phyloP scores from a whole-genome alignment of 2,113 vertebrate genomes.

The Hippocampus barbouri region DNA sequence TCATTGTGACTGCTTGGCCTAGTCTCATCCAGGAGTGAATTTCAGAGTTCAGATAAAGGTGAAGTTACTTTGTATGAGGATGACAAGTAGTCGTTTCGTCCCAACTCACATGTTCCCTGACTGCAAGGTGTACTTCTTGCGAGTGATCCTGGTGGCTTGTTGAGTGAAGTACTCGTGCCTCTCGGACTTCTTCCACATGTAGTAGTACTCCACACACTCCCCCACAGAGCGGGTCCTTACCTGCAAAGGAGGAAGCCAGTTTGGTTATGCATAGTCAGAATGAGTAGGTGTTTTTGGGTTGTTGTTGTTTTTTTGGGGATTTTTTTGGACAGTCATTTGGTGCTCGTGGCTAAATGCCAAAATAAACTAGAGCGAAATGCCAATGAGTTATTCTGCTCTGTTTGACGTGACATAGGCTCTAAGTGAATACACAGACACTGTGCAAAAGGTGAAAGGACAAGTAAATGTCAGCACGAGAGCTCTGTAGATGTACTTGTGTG shows the following conservation, averaged over 20 bases:
- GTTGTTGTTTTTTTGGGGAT: too few relatives aligned
- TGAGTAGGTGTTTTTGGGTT: neutral
- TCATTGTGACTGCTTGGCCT: too few relatives aligned
- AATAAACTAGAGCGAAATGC: too few relatives aligned
- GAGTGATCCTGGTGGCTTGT: constrained; percentile 83
- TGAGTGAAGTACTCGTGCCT: constrained; percentile 90
- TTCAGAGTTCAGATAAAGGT: neutral
- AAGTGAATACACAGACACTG: too few relatives aligned
- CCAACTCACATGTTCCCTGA: constrained; percentile 82
- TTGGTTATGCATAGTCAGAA: neutral
- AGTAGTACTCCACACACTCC: constrained; percentile 95
- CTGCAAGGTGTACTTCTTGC: constrained; percentile 84
- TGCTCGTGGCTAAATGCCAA: neutral
- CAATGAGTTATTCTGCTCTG: too few relatives aligned
- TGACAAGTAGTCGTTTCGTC: neutral
- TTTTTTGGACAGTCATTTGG: too few relatives aligned
- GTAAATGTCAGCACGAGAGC: neutral
- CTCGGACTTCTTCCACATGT: constrained; percentile 96
- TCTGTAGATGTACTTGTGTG: neutral
- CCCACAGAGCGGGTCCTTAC: constrained; percentile 93
- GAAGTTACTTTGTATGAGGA: neutral
- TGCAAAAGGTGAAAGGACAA: neutral
- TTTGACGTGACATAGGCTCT: too few relatives aligned
- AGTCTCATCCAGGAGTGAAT: neutral
- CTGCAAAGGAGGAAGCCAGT: constrained; percentile 55